These are phyloP conservation scores for Lordiphosa mommai DNA, from an alignment of 1,140 invertebrate genomes.

Conservation along the genomic window DNA sequence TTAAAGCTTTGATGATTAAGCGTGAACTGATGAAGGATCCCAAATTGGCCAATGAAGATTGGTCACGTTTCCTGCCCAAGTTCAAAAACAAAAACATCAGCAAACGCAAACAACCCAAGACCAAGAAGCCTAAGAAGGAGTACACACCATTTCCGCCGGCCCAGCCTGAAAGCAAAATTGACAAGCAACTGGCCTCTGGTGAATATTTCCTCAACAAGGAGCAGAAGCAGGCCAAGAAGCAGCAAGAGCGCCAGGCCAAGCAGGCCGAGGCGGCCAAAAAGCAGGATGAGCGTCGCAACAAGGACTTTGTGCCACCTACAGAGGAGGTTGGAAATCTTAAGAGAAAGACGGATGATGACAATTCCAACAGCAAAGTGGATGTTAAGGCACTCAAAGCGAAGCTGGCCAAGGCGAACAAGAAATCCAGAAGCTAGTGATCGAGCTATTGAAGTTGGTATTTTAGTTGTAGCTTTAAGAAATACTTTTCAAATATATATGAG, in stretches of 20 bases:
- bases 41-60: conserved; percentile 95
- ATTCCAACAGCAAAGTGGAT: conserved; percentile 39
- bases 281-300: conserved; percentile 87
- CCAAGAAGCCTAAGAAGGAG: conserved; percentile 91
- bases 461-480: conserved; percentile 21
- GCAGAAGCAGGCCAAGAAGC: conserved; percentile 87
- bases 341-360: conserved; percentile 15
- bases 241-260: conserved; percentile 88
- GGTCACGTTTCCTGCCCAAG: conserved; percentile 98
- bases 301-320: conserved; percentile 90
- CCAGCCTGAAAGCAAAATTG: conserved; percentile 95
- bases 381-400: conserved; percentile 67
- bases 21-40: conserved; percentile 95
- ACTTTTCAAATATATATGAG: too few relatives aligned
- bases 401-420: conserved; percentile 67
- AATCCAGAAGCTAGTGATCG: conserved; percentile 34
- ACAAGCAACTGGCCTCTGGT: conserved; percentile 95
- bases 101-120: conserved; percentile 92
- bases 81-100: conserved; percentile 95
- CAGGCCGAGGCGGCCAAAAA: conserved; percentile 86
- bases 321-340: conserved; percentile 81
- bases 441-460: conserved; percentile 1
- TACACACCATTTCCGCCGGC: conserved; percentile 99
- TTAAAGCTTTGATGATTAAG: conserved; percentile 99
- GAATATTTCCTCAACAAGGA: conserved; percentile 97